A percentile compares a stretch with the other conserved stretches of the same genome.
phyloP scores from a whole-genome alignment of 2,797 vertebrate species.

The Cuniculus paca region DNA sequence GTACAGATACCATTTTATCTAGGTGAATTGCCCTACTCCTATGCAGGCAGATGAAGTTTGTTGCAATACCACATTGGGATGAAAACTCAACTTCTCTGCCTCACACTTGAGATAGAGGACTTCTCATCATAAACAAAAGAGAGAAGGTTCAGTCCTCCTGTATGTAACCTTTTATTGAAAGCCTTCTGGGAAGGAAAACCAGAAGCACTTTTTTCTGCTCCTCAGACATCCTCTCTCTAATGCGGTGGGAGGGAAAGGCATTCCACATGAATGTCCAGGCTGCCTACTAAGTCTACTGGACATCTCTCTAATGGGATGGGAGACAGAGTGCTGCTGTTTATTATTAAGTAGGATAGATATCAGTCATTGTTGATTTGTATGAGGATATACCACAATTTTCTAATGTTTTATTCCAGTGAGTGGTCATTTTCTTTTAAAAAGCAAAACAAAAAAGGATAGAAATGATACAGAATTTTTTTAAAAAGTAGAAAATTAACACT shows the following conservation, averaged over 20 bases:
- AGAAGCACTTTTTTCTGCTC: background rate
- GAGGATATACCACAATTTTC: rapidly evolving
- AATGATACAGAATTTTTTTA: too few species aligned
- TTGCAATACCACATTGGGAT: rapidly evolving
- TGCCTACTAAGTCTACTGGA: background rate
- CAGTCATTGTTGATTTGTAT: background rate
- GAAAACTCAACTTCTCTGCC: background rate
- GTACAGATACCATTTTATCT: background rate
- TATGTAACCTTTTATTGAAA: background rate
- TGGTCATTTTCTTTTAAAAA: background rate
- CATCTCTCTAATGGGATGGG: background rate
- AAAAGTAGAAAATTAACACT: too few species aligned
- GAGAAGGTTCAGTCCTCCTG: rapidly evolving
- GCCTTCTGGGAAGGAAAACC: rapidly evolving
- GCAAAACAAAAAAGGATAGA: too few species aligned
- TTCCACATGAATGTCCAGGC: background rate
- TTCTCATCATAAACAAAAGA: background rate
- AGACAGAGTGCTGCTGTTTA: background rate
- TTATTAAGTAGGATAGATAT: background rate
- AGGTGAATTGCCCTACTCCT: background rate
- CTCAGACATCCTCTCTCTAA: background rate
- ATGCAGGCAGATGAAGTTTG: background rate
- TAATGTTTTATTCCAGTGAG: background rate
- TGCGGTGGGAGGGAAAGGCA: rapidly evolving
- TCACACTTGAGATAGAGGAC: background rate